Base-by-base conservation (phyloP, 2,888 invertebrate species). In the Sinohyriopsis cumingii region DNA sequence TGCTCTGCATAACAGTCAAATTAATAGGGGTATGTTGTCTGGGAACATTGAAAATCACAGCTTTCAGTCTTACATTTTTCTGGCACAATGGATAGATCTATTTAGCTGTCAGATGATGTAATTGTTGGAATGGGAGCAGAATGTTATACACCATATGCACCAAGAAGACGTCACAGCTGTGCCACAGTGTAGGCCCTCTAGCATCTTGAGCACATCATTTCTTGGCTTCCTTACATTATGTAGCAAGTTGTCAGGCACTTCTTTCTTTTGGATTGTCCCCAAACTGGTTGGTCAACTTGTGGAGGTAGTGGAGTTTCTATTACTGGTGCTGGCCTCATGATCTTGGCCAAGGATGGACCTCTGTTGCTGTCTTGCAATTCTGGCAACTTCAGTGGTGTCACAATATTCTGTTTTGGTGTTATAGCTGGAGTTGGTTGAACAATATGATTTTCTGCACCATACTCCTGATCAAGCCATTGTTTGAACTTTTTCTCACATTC, bases 1-100 rank as follows among this genome's bases (percentile, higher is more conserved):
- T 28, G 28, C 28, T 28, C 5, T 6, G 28, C 28, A 19, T 73
- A 63, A 59, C 86, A 86, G 57, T 84, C 83, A 72, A 85, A 82
- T 63, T 84, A 86, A 64, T 74, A 82, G 61, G 85, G 86, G 59
- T 69, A 81, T 15, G 84, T 86, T 33, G 81, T 67, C 24, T 55
- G 65, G 9, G 86, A 84, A 57, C 82, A 82, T 22, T 76, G 72
- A 55, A 80, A 84, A 6, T 82, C 82, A 80, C 86, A 86, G 18
- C 73, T 73, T 24, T 54, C 61, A 25, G 70, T 78, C 19, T 71
- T 60, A 63, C 85, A 86, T n/a, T 77, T 71, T 64, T 81, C 80
- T 2, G 70, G 75, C 80, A 84, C 81, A 71, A 82, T 63, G 86
- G 86, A 60, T 69, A 81, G 12, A 84, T 86, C 45, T 81, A 67